These are phyloP conservation scores for Montipora cactus DNA, from an alignment of 64 coral and sea anemone genomes.

Conservation along the genomic window DNA sequence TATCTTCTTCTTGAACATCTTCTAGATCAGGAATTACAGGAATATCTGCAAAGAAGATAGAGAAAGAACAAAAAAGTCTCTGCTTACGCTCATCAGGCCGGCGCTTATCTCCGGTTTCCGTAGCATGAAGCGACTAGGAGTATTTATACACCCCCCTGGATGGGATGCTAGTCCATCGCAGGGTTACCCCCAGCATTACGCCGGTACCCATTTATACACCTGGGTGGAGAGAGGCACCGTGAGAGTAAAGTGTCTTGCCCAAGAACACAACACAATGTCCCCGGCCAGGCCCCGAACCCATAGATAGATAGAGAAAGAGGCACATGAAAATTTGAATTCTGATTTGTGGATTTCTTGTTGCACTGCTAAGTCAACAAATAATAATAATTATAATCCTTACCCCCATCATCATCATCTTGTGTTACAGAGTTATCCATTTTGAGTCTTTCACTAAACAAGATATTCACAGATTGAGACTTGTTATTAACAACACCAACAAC, in stretches of 20 bases:
- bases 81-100: too few relatives aligned
- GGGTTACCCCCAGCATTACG: too few relatives aligned
- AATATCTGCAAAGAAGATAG: conserved; percentile 60
- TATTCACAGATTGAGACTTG: not conserved
- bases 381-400: not conserved
- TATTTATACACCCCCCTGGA: too few relatives aligned
- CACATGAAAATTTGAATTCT: not conserved
- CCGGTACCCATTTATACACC: too few relatives aligned
- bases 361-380: not conserved
- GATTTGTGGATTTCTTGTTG: not conserved
- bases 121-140: too few relatives aligned
- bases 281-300: too few relatives aligned
- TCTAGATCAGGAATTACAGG: conserved; percentile 95
- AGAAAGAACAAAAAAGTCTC: not conserved
- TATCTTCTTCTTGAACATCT: conserved; percentile 98
- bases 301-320: not conserved
- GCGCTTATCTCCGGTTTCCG: too few relatives aligned
- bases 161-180: too few relatives aligned
- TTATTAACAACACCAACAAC: not conserved
- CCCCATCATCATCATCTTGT: conserved; percentile 79
- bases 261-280: too few relatives aligned
- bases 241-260: too few relatives aligned
- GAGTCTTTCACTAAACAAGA: conserved; percentile 81
- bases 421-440: conserved; percentile 67
- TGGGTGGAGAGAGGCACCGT: too few relatives aligned